Conservation (phyloP, 1,140 invertebrate species). For the Araneus ventricosus region DNA sequence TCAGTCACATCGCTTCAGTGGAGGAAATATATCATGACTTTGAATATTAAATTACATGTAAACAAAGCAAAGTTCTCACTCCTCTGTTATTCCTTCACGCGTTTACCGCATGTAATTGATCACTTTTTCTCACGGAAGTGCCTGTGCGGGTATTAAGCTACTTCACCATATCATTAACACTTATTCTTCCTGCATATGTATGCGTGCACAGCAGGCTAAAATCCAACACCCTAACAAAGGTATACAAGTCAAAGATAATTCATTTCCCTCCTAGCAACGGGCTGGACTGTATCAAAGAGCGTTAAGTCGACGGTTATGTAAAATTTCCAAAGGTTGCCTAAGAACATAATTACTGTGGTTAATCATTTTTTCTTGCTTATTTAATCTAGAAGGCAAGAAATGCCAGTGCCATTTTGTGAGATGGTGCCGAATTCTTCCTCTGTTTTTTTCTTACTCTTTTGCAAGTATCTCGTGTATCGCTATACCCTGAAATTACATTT, state of each 20-base stretch:
- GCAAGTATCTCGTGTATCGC: no score
- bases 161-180: conserved; percentile 29
- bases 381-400: no score
- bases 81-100: neutral
- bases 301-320: no score
- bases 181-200: neutral
- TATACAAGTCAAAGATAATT: neutral
- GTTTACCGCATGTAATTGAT: neutral
- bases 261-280: neutral
- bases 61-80: neutral
- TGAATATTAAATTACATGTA: conserved; percentile 1
- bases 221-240: neutral
- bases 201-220: neutral
- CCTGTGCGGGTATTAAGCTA: neutral
- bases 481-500: no score
- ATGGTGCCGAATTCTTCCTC: no score
- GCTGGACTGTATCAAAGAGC: neutral
- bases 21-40: no score
- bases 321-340: no score
- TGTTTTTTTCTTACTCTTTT: no score
- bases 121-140: conserved; percentile 9
- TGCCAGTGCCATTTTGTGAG: no score
- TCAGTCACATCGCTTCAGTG: no score
- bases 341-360: no score
- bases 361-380: no score